Evolutionary conservation across 2,888 invertebrate genomes (phyloP).

Genomic region (Anthophora plumipes): DNA sequence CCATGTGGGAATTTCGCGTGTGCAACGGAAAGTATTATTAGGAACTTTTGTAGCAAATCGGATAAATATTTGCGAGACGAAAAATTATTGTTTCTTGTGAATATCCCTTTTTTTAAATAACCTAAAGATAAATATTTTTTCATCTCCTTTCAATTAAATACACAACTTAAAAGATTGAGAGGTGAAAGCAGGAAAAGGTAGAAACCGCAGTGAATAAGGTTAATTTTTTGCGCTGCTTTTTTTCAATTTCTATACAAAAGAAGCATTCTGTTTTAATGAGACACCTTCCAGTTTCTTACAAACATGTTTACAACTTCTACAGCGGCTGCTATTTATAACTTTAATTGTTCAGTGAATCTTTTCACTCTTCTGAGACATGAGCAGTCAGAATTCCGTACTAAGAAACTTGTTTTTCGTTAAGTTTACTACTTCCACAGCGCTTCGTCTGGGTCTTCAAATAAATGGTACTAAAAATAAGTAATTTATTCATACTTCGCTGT

Average conservation of each 20-base stretch:
- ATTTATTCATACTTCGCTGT: neutral
- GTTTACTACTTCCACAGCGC: neutral
- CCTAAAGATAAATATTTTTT: too few species aligned
- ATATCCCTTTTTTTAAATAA: too few species aligned
- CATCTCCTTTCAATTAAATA: too few species aligned
- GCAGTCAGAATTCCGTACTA: neutral
- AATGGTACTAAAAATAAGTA: neutral
- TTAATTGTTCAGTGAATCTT: neutral
- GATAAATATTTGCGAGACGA: too few species aligned
- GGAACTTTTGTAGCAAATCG: too few species aligned
- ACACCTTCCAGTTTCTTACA: neutral
- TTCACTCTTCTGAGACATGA: neutral
- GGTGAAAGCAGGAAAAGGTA: too few species aligned
- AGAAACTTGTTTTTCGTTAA: slow-evolving; percentile 7
- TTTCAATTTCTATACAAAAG: neutral
- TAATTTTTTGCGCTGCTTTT: neutral
- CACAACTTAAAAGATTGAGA: too few species aligned
- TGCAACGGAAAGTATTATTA: too few species aligned
- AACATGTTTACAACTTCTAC: slow-evolving; percentile 20
- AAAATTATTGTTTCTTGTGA: too few species aligned
- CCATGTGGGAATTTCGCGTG: too few species aligned
- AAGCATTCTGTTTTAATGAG: neutral
- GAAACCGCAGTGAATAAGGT: neutral
- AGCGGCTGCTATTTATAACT: neutral
- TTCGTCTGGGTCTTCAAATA: neutral